Conservation (phyloP, 2,113 vertebrate species). For the Saguinus imperator region DNA sequence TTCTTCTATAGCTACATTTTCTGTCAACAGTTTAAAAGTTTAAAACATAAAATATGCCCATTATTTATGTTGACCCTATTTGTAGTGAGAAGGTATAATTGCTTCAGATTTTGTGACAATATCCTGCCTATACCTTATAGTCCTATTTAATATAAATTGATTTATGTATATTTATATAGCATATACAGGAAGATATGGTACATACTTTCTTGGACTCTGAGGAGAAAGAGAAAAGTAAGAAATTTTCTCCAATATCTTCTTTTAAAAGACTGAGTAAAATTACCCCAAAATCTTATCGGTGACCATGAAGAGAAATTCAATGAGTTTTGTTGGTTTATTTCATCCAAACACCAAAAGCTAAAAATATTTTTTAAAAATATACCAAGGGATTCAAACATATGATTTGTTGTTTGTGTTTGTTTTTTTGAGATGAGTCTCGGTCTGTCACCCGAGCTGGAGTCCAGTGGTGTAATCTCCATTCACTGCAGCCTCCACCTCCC, state of each 20-base stretch:
- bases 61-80: neutral
- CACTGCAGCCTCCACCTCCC: too few species aligned
- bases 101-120: neutral
- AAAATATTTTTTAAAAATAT: neutral
- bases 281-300: neutral
- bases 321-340: constrained; percentile 1
- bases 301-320: neutral
- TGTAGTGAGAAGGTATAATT: neutral
- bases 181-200: neutral
- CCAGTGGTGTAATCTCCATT: too few species aligned
- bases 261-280: constrained; percentile 3
- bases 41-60: neutral
- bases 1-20: neutral
- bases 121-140: neutral
- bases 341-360: neutral
- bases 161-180: neutral
- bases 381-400: neutral
- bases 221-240: neutral
- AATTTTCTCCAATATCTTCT: neutral
- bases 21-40: neutral
- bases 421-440: too few species aligned
- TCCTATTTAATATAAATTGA: neutral
- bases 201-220: neutral
- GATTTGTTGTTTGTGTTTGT: too few species aligned
- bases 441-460: too few species aligned